These are phyloP conservation scores for Oconnorella tubifera DNA, from an alignment of 2,888 invertebrate species.

Conservation along the genomic window DNA sequence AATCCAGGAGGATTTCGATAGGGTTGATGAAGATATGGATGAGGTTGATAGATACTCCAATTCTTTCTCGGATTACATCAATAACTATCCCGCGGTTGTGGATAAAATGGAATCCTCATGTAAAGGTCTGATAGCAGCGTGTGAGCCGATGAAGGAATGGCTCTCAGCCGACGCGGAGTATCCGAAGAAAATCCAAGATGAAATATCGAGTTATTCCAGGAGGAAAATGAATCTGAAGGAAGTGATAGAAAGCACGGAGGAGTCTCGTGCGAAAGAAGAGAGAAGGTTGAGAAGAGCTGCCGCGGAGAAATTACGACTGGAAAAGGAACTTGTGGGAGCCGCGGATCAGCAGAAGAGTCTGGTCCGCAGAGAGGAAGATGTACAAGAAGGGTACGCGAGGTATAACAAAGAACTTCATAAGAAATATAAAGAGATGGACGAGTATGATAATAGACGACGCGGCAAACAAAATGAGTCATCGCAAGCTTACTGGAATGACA, in stretches of 20 bases:
- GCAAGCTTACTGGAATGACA: not conserved
- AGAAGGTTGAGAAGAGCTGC: slow-evolving; percentile 16
- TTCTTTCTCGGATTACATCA: slow-evolving; percentile 31
- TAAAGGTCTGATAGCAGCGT: slow-evolving; percentile 39
- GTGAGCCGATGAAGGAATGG: slow-evolving; percentile 44
- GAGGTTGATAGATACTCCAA: slow-evolving; percentile 24
- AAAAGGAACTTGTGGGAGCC: slow-evolving; percentile 12
- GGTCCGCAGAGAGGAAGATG: slow-evolving; percentile 9
- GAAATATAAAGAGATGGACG: no score
- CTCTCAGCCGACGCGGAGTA: slow-evolving; percentile 46
- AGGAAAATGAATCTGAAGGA: slow-evolving; percentile 37
- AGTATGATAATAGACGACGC: no score
- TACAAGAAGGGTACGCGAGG: slow-evolving; percentile 8
- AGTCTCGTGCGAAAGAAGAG: slow-evolving; percentile 17
- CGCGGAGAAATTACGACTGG: slow-evolving; percentile 12
- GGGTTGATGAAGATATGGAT: slow-evolving; percentile 28
- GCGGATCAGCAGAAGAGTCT: slow-evolving; percentile 18
- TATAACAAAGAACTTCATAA: slow-evolving; percentile 10
- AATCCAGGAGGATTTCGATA: slow-evolving; percentile 31
- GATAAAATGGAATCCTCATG: slow-evolving; percentile 41
- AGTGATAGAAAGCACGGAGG: slow-evolving; percentile 23
- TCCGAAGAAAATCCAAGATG: slow-evolving; percentile 41
- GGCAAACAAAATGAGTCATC: no score
- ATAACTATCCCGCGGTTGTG: slow-evolving; percentile 39
- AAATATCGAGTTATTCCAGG: slow-evolving; percentile 36